Base-by-base conservation (phyloP, 37 sponge, comb jelly and placozoan genomes). In the Lycopodina hypogea region DNA sequence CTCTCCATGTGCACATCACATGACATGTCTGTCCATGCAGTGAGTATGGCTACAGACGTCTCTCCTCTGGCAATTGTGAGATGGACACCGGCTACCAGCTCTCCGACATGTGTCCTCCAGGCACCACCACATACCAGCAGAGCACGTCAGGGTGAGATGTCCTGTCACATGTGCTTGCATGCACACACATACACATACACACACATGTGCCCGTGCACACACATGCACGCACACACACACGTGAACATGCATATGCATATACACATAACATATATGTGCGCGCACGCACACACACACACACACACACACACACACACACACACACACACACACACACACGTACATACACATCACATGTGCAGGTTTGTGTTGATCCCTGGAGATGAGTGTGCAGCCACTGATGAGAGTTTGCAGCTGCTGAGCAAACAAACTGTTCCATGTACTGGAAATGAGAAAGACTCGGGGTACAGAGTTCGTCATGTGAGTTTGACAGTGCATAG, bases 361-460 rank as follows among this genome's bases (percentile, higher is more conserved):
- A 84, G 84, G 70, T 78, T 72, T 21, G 68, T 72, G 34, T 74
- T 85, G 56, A 78, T 85, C 22, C 63, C 85, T 45, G 85, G 85
- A 37, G 85, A 85, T 37, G 35, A 38, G 24, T 85, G 85, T 78
- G 22, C 61, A 30, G 14, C 45, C 3, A 78, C 72, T 32, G 52
- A 4, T 1, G 65, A 60, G 0, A 78, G 73, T 34, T 0, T 32
- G 48, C 6, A 76, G 67, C 74, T 85, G 0, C 21, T 78, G 66
- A 72, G 61, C 28, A 18, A 28, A 0, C 53, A 42, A 26, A 14
- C 29, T 24, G 15, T 30, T 11, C 65, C 12, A 29, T 85, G 85
- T 40, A 72, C 79, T 37, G 79, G 79, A 14, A 72, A 85, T 61
- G 79, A 85, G 51, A 19, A 45, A 40, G 56, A 71, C 29, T 33